phyloP scores from a whole-genome alignment of 2,797 vertebrate species.

The Antrozous pallidus region DNA sequence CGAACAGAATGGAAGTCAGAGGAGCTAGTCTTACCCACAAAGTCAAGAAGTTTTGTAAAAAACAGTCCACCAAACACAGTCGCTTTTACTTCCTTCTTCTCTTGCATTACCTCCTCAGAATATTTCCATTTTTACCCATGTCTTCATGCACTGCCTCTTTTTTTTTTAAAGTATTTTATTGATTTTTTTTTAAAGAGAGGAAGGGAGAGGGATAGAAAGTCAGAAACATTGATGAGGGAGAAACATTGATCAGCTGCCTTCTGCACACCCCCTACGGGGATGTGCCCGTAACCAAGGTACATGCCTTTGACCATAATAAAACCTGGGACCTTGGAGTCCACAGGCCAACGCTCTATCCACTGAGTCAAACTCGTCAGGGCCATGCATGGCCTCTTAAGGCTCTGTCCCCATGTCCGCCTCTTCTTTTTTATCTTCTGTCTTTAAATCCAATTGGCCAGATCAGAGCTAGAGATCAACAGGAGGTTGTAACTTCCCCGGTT shows the following conservation, averaged over 20 bases:
- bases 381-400: rapidly evolving
- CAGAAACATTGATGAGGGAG: no score
- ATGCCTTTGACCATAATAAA: no score
- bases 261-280: no score
- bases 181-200: no score
- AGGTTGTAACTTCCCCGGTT: background rate
- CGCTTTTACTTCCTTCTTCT: background rate
- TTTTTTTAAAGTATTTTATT: no score
- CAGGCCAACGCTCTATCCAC: no score
- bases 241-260: no score
- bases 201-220: no score
- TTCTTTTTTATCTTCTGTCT: background rate
- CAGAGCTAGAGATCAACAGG: background rate
- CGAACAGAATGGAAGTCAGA: background rate
- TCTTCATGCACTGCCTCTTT: rapidly evolving
- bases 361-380: no score
- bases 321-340: no score
- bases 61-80: background rate
- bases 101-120: rapidly evolving
- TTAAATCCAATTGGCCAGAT: background rate
- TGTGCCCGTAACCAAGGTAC: no score
- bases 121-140: rapidly evolving
- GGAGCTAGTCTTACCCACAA: background rate
- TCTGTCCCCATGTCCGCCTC: rapidly evolving
- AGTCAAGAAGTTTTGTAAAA: background rate